Evolutionary conservation across 2,797 vertebrate genomes (phyloP).

Genomic region (Mus spretus): DNA sequence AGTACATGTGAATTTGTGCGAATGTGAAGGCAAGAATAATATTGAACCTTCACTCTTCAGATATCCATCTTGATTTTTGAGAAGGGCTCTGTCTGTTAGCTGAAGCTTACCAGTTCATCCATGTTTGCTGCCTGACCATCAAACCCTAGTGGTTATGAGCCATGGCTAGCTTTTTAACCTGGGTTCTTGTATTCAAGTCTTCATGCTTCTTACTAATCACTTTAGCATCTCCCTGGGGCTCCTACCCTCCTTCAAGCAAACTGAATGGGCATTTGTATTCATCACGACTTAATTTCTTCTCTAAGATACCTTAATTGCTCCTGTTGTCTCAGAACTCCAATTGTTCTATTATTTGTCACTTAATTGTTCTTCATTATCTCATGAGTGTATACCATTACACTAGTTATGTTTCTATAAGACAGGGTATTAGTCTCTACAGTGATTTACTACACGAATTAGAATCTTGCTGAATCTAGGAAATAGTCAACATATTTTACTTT

Average conservation of each 20-base stretch:
- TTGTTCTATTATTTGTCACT: slow-evolving; percentile 44
- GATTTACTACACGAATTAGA: background rate
- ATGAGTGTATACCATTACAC: background rate
- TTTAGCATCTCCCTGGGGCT: background rate
- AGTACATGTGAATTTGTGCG: background rate
- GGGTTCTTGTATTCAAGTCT: background rate
- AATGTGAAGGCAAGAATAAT: background rate
- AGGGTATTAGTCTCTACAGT: slow-evolving; percentile 28
- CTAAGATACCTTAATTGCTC: slow-evolving; percentile 24
- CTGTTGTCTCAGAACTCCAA: slow-evolving; percentile 42
- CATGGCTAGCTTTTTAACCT: background rate
- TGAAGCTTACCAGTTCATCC: background rate
- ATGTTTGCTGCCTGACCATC: background rate
- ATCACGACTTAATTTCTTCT: slow-evolving; percentile 4
- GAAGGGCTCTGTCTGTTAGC: background rate
- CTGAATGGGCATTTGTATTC: slow-evolving; percentile 4
- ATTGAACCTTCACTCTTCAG: background rate
- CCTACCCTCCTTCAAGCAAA: background rate
- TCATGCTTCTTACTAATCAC: background rate
- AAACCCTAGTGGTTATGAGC: background rate
- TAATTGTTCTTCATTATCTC: slow-evolving; percentile 22
- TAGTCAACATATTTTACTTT: slow-evolving; percentile 43
- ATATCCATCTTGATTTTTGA: background rate
- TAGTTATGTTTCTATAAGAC: slow-evolving; percentile 26
- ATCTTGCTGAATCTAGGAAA: background rate